These are phyloP conservation scores for Mesochorus sp. DNA, from an alignment of 2,888 invertebrate species.

Conservation along the genomic window DNA sequence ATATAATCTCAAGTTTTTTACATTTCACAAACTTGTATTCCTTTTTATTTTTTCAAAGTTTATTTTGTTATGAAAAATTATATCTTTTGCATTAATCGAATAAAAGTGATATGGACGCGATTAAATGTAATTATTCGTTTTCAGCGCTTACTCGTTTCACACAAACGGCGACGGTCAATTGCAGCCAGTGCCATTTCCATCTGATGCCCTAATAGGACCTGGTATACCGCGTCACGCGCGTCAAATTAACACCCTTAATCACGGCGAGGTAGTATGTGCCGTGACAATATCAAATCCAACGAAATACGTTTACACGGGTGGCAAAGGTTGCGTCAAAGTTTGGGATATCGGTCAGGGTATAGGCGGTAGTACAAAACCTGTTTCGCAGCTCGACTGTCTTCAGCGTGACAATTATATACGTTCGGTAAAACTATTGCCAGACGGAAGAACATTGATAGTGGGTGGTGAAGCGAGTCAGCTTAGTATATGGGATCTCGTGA, in stretches of 20 bases:
- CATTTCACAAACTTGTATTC: too few relatives aligned
- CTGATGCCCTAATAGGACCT: conserved; percentile 95
- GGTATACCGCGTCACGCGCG: conserved; percentile 96
- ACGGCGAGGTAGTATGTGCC: conserved; percentile 98
- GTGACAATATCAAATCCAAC: conserved; percentile 95
- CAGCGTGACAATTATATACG: conserved; percentile 98
- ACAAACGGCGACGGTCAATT: conserved; percentile 94
- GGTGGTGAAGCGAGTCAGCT: conserved; percentile 98
- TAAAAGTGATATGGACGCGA: background rate
- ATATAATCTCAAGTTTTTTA: too few relatives aligned
- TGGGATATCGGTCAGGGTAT: conserved; percentile 91
- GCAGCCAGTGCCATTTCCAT: conserved; percentile 96
- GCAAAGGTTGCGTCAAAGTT: conserved; percentile 97
- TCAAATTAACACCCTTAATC: conserved; percentile 94
- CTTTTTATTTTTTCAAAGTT: too few relatives aligned
- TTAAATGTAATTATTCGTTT: background rate
- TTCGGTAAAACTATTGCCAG: conserved; percentile 96
- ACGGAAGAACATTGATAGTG: conserved; percentile 96
- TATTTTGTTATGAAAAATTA: too few relatives aligned
- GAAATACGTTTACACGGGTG: conserved; percentile 98
- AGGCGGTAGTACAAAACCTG: conserved; percentile 87
- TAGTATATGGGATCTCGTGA: conserved; percentile 97
- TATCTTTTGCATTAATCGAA: background rate
- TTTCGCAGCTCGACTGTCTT: conserved; percentile 94
- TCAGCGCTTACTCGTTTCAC: conserved; percentile 96